Percentiles rank a stretch among this genome's conserved stretches.
These are phyloP conservation scores for Tachysurus fulvidraco DNA, from an alignment of 2,113 vertebrate genomes.

Conservation along the genomic window DNA sequence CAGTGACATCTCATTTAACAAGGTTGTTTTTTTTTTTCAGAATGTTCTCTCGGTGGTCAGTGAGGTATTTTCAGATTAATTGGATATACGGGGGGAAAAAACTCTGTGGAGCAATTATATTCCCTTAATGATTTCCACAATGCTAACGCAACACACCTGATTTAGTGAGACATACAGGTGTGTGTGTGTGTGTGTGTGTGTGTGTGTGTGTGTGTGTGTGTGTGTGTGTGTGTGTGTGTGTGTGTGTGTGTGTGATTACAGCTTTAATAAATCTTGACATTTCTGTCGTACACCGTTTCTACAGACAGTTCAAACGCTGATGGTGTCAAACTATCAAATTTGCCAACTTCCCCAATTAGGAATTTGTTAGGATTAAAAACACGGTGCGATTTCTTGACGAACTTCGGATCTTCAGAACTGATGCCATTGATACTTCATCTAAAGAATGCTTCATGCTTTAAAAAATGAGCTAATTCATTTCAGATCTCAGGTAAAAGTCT, in stretches of 20 bases:
- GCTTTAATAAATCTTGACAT: conserved; percentile 3
- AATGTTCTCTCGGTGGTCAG: not conserved
- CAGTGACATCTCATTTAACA: not conserved
- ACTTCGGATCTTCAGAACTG: not conserved
- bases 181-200: conserved; percentile 8
- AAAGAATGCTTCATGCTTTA: not conserved
- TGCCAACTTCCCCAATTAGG: not conserved
- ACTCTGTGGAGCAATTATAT: not conserved
- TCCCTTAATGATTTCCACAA: not conserved
- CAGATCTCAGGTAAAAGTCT: not conserved
- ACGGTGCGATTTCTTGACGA: not conserved
- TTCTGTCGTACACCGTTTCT: not conserved
- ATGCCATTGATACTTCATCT: not conserved
- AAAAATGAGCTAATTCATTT: not conserved
- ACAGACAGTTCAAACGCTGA: not conserved
- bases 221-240: not conserved
- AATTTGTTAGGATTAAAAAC: not conserved
- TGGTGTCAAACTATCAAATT: not conserved
- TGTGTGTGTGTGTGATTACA: conserved; percentile 4
- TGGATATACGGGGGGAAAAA: not conserved
- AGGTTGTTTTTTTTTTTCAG: not conserved
- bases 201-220: not conserved
- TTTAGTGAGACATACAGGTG: not conserved
- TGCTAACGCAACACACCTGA: not conserved
- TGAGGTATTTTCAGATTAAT: conserved; percentile 13